Base-by-base conservation (phyloP, 1,140 invertebrate genomes). In the Aphaenogaster rudis region DNA sequence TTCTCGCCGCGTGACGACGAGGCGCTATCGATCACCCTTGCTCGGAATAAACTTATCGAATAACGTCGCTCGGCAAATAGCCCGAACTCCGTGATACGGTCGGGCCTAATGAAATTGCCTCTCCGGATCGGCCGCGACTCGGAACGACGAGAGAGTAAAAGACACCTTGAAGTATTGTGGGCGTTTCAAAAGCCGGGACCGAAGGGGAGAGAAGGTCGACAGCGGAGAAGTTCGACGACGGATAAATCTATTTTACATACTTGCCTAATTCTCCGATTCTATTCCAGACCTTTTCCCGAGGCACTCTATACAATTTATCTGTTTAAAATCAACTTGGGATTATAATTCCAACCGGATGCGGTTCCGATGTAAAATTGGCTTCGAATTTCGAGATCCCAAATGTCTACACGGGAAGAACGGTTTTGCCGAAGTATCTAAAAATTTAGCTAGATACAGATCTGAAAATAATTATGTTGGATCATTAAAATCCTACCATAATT, bases 41-140 rank as follows among this genome's bases (percentile, higher is more conserved):
- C 80, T 59, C 50, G 67, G 42, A 82, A 82, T 74, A 81, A 82
- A 72, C 28, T 82, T 82, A 72, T 72, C 66, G 39, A 82, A 61
- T 82, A 61, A 81, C 33, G 17, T 21, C 50, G n/a, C 17, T 82
- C 52, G 17, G 42, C 67, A 74, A 36, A 82, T 48, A 79, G 13
- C 36, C 33, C 9, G 2, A 52, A 36, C 3, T 17, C 15, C 15
- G 42, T 48, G 52, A 82, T 72, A 59, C 15, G 21, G 21, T 13
- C 21, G 15, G 36, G 17, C 21, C n/a, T 71, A 71, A 78, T 79
- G 45, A 79, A 48, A 59, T 59, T 52, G n/a, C 39, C n/a, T 59
- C 33, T 52, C 48, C 3, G n/a, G n/a, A 67, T 67, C 21, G 50
- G 33, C 13, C 72, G 3, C 57, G 74, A 45, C 36, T 28, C 28